Evolutionary conservation across 2,113 vertebrate species (phyloP).

Genomic region (Orthonyx spaldingii): DNA sequence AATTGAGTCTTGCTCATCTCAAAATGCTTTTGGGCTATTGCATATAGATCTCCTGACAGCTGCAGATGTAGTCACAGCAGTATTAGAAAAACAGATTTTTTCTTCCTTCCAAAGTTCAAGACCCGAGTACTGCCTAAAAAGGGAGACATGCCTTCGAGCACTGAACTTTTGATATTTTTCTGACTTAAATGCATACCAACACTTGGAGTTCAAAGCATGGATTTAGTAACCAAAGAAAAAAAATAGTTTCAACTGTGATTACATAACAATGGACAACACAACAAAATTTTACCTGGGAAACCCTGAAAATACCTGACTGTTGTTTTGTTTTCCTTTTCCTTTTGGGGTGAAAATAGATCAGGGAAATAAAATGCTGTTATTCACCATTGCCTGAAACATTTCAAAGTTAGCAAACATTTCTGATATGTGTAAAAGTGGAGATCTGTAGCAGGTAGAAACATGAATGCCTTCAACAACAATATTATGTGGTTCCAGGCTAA

Average conservation of each 20-base stretch:
- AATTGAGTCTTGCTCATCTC: neutral
- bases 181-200: slow-evolving; percentile 41
- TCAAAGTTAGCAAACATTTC: neutral
- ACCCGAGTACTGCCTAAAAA: slow-evolving; percentile 21
- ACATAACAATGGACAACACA: neutral
- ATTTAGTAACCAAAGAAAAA: neutral
- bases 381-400: neutral
- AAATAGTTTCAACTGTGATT: neutral
- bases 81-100: neutral
- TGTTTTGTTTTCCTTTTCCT: neutral
- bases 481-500: neutral
- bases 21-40: slow-evolving; percentile 4
- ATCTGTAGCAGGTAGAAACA: neutral
- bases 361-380: neutral
- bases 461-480: neutral
- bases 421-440: neutral
- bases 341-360: neutral
- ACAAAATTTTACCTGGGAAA: neutral
- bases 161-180: slow-evolving; percentile 31
- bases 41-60: neutral
- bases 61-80: neutral
- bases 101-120: slow-evolving; percentile 34
- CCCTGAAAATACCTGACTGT: neutral
- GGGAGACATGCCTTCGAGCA: neutral
- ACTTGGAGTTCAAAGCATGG: slow-evolving; percentile 37